Conservation (phyloP, 1,140 invertebrate genomes). For the Palaemon carinicauda region DNA sequence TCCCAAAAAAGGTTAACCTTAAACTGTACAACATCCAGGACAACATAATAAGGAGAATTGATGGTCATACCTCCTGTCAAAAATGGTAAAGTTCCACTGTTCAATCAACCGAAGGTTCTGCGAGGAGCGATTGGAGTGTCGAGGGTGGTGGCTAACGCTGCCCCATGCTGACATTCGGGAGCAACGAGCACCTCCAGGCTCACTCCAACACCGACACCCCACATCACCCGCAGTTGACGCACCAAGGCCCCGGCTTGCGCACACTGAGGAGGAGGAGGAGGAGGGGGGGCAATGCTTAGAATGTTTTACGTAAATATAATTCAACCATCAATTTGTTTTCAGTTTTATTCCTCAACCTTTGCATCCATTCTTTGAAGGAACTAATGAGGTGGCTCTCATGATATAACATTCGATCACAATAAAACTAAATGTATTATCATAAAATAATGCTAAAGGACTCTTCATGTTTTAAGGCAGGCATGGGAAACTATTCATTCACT, state of each 20-base stretch:
- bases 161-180: constrained; percentile 73
- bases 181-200: constrained; percentile 79
- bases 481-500: too few species aligned
- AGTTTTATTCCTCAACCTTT: too few species aligned
- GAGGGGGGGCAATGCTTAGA: too few species aligned
- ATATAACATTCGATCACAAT: too few species aligned
- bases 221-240: constrained; percentile 69
- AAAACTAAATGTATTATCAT: too few species aligned
- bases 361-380: too few species aligned
- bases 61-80: constrained; percentile 46
- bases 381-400: too few species aligned
- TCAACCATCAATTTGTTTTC: too few species aligned
- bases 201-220: constrained; percentile 72
- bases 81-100: constrained; percentile 76
- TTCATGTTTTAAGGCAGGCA: too few species aligned
- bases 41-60: background rate
- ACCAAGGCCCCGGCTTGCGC: constrained; percentile 68
- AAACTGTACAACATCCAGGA: background rate
- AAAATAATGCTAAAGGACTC: too few species aligned
- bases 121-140: constrained; percentile 66
- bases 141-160: constrained; percentile 64
- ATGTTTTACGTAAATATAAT: too few species aligned
- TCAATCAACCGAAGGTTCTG: constrained; percentile 71
- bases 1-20: background rate
- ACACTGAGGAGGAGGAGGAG: constrained; percentile 68